These are phyloP conservation scores for Prolemur simus DNA, from an alignment of 2,113 vertebrate genomes.

Conservation along the genomic window DNA sequence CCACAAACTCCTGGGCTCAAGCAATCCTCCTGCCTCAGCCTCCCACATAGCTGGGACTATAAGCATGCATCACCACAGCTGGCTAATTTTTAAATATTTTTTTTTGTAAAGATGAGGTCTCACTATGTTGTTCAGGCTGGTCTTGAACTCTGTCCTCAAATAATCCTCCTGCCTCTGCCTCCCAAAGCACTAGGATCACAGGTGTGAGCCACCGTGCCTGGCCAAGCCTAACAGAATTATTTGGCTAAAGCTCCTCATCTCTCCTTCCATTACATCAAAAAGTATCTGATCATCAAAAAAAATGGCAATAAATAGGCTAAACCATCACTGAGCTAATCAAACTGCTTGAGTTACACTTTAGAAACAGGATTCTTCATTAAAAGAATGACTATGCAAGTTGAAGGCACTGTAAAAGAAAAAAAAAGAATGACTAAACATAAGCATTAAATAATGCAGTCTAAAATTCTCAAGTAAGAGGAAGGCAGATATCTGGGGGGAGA, in stretches of 20 bases:
- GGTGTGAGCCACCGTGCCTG: too few species aligned
- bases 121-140: too few species aligned
- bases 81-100: too few species aligned
- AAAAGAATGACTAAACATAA: not conserved
- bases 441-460: not conserved
- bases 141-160: too few species aligned
- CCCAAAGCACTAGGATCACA: too few species aligned
- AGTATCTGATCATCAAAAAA: not conserved
- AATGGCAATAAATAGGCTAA: not conserved
- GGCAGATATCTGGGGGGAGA: not conserved
- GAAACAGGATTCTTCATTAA: not conserved
- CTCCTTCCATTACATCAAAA: not conserved
- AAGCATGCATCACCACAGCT: too few species aligned
- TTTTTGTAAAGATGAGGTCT: too few species aligned
- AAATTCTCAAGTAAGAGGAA: not conserved
- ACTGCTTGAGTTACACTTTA: not conserved
- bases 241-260: not conserved
- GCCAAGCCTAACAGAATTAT: not conserved
- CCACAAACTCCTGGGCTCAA: too few species aligned
- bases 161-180: too few species aligned
- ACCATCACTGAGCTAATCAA: not conserved
- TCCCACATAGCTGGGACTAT: too few species aligned
- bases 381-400: too few species aligned
- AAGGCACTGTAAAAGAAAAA: not conserved
- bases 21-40: too few species aligned